Evolutionary conservation across 2,113 vertebrate genomes (phyloP), one percentile per base, ranked within the genome.

Genomic region (Empidonax traillii): DNA sequence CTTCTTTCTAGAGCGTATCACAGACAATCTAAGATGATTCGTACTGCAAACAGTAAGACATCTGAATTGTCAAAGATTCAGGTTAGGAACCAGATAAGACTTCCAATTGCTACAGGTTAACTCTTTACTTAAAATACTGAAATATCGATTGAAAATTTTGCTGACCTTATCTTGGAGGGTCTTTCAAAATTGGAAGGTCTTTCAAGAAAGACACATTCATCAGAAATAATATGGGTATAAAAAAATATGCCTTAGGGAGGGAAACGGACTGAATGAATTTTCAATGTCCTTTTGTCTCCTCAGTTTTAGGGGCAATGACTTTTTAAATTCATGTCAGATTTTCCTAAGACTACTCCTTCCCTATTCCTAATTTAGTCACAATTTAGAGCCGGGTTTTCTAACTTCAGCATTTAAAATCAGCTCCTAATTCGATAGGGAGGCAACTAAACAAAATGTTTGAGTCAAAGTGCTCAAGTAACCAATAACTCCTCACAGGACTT

Each of bases 1-100:
- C 3, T 77, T 83, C 24, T 65, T 88, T 63, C n/a, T 24, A 66
- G 30, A 1, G 1, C 9, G 8, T 69, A 30, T 20, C 0, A 1
- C 19, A 67, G 39, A 35, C 27, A 30, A 35, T 44, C 27, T 20
- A 82, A 68, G 21, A 16, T 81, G 22, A 68, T 51, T 30, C 37
- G 10, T 56, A 69, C 9, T 3, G 6, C 33, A 39, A 56, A 51
- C 2, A 4, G 35, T 28, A 55, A 62, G 22, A 62, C 0, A 6
- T 30, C 30, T 41, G 46, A 49, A 56, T 37, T 1, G 2, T 31
- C 62, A 37, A 69, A 65, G 23, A 39, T 37, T 55, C 49, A 10
- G 8, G 33, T 73, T 73, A 77, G 6, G 4, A 77, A 25, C 10
- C 27, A 67, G 30, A 8, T 35, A 77, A 51, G 28, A 68, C 10